Evolutionary conservation across 2,888 invertebrate genomes (phyloP).

Genomic region (Cryptocheilus praepositus): DNA sequence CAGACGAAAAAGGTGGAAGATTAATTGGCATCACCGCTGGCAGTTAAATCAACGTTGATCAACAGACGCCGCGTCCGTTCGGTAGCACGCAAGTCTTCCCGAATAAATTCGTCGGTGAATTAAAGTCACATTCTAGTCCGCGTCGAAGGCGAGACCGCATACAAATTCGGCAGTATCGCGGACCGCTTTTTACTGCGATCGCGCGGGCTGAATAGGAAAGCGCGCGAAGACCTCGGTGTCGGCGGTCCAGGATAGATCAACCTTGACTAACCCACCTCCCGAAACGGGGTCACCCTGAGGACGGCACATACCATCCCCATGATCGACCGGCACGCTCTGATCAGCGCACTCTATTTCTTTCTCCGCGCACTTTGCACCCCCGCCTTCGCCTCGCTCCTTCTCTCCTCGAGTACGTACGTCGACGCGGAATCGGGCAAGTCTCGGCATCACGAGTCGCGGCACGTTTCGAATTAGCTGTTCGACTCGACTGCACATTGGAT

Average conservation of each 20-base stretch:
- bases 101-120: too few relatives aligned
- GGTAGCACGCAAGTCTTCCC: background rate
- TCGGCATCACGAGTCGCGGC: slow-evolving; percentile 69
- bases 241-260: slow-evolving; percentile 37
- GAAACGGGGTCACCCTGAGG: background rate
- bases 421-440: slow-evolving; percentile 55
- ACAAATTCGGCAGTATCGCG: too few relatives aligned
- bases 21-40: background rate
- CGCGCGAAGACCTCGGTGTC: slow-evolving; percentile 32
- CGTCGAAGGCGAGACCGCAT: too few relatives aligned
- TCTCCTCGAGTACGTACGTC: slow-evolving; percentile 23
- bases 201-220: slow-evolving; percentile 43
- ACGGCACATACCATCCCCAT: too few relatives aligned
- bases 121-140: too few relatives aligned
- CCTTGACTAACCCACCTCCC: slow-evolving; percentile 37
- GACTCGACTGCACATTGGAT: slow-evolving; percentile 68
- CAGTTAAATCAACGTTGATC: too few relatives aligned
- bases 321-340: slow-evolving; percentile 8
- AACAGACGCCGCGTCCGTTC: too few relatives aligned
- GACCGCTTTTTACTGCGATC: background rate
- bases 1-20: background rate
- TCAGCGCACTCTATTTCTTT: slow-evolving; percentile 1
- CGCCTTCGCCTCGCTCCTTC: slow-evolving; percentile 28
- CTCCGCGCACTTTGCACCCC: slow-evolving; percentile 2
- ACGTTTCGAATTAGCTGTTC: slow-evolving; percentile 73